These are phyloP conservation scores for Emmelina monodactyla DNA, from an alignment of 2,888 invertebrate species.

Conservation along the genomic window DNA sequence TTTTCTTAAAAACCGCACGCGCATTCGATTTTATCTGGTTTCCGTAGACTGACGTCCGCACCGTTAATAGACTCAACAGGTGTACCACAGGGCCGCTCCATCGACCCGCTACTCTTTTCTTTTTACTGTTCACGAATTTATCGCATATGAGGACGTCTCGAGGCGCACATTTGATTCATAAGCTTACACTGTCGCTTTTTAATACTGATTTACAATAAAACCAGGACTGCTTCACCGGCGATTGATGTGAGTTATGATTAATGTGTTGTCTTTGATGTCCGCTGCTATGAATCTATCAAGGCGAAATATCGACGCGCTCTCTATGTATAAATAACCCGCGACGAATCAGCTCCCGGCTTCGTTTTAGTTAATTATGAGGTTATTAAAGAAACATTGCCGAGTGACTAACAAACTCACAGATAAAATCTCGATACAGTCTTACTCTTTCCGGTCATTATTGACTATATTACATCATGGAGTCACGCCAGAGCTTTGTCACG, in stretches of 20 bases:
- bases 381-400: constrained; percentile 44
- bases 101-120: constrained; percentile 42
- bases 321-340: constrained; percentile 54
- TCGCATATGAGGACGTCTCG: constrained; percentile 55
- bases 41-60: constrained; percentile 25
- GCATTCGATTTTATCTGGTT: constrained; percentile 38
- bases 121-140: constrained; percentile 60
- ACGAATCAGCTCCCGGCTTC: constrained; percentile 40
- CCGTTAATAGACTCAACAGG: constrained; percentile 58
- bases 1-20: constrained; percentile 26
- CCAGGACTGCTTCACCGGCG: constrained; percentile 57
- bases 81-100: constrained; percentile 54
- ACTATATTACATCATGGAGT: constrained; percentile 22
- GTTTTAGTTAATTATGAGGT: constrained; percentile 59
- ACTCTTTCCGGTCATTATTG: constrained; percentile 33
- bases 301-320: constrained; percentile 60
- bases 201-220: constrained; percentile 67
- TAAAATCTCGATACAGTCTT: constrained; percentile 14
- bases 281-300: constrained; percentile 64
- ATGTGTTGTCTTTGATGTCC: constrained; percentile 60
- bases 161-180: constrained; percentile 59
- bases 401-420: constrained; percentile 17
- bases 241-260: constrained; percentile 66
- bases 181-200: constrained; percentile 60
- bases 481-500: constrained; percentile 47